Evolutionary conservation across 2,888 invertebrate species (phyloP), one percentile per base, ranked within the genome.

Genomic region (Hanleya hanleyi): DNA sequence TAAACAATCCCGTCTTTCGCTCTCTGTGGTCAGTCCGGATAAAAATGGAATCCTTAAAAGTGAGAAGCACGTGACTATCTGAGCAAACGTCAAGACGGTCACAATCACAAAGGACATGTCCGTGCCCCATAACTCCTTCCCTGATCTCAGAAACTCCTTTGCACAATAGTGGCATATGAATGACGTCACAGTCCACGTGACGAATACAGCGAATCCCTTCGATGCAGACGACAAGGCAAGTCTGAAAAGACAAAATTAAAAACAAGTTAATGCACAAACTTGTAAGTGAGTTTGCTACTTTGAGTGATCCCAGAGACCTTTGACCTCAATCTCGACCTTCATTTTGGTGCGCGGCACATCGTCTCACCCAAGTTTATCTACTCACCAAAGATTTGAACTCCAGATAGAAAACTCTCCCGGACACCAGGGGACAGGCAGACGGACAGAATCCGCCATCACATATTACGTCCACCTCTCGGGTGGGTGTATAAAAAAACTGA

Each of bases 121-220:
- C 15, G 18, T 22, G 3, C 64, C 64, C 35, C 64, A 36, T 35
- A 64, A 36, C 15, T 64, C 64, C n/a, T 12, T 32, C 3, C 18
- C 15, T 1, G 64, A 22, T 4, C 9, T 15, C 22, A 64, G 35
- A 26, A 37, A 35, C 64, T 64, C 36, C 38, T 64, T 64, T 15
- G 64, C 64, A 26, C 22, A 18, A 26, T 64, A 64, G 64, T 64
- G 64, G 26, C 64, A 64, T 5, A 64, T 29, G 26, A 64, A 64
- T 3, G 64, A 64, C 38, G 64, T 64, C 35, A 64, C 36, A 37
- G 64, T 64, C 64, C 64, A 64, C 9, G 29, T 3, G 2, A 64
- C 9, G 37, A 64, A 64, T 12, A 64, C 64, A 18, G 26, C 35
- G 9, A 64, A 35, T 32, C 57, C 57, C 26, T 57, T 57, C 22